A percentile compares a stretch with the other conserved stretches of the same genome.
These are phyloP conservation scores for Conus ventricosus DNA, from an alignment of 1,140 invertebrate species.

Conservation along the genomic window DNA sequence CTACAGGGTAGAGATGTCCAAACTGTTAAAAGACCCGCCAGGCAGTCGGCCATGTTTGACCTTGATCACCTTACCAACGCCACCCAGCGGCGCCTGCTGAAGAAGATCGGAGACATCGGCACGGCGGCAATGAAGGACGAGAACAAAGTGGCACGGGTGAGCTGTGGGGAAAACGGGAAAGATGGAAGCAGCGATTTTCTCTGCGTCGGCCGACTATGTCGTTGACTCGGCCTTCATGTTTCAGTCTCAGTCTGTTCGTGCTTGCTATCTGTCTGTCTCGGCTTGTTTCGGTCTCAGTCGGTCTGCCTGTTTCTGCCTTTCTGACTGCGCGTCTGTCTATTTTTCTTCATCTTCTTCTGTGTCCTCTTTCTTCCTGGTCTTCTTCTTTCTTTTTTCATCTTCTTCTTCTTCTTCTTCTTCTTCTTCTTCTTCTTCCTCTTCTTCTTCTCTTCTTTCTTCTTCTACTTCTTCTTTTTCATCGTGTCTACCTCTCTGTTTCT, in stretches of 20 bases:
- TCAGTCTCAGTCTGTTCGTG: not conserved
- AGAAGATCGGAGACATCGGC: slow-evolving; percentile 25
- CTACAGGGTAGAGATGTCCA: no score
- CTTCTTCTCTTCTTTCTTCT: no score
- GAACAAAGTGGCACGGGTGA: slow-evolving; percentile 46
- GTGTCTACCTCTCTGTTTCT: not conserved
- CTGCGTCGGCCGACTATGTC: not conserved
- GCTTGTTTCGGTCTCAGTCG: not conserved
- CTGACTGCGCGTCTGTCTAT: not conserved
- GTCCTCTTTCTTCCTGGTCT: no score
- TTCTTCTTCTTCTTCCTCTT: no score
- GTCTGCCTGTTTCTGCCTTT: not conserved
- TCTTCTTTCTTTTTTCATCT: no score
- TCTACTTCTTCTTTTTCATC: no score
- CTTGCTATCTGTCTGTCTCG: not conserved
- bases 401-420: no score
- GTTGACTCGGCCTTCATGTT: not conserved
- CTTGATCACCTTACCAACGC: slow-evolving; percentile 81
- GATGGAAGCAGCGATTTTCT: slow-evolving; percentile 56
- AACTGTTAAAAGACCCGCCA: slow-evolving; percentile 52
- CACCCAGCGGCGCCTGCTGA: slow-evolving; percentile 32
- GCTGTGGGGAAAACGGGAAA: not conserved
- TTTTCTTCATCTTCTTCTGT: no score
- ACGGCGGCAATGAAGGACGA: slow-evolving; percentile 79
- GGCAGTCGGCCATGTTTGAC: slow-evolving; percentile 75